These are phyloP conservation scores for Dynastes tityus DNA, from an alignment of 2,888 invertebrate genomes.

Conservation along the genomic window DNA sequence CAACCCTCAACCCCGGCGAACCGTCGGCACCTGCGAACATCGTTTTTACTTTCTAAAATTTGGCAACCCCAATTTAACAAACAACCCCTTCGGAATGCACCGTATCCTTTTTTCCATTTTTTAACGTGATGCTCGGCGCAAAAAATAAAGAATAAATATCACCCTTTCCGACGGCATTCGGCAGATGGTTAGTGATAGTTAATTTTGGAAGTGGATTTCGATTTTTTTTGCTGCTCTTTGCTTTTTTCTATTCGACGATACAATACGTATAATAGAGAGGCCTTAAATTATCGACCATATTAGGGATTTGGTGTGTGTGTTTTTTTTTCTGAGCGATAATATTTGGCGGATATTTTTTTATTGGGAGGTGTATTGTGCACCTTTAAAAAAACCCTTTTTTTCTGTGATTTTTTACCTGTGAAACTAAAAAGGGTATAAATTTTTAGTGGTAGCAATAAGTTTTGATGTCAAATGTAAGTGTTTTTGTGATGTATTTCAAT, in stretches of 20 bases:
- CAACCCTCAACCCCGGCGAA: conserved; percentile 55
- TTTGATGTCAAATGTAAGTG: conserved; percentile 8
- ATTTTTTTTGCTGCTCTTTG: conserved; percentile 17
- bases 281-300: conserved; percentile 22
- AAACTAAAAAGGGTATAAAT: conserved; percentile 8
- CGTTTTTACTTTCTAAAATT: conserved; percentile 60
- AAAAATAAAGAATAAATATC: conserved; percentile 49
- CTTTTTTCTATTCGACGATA: background rate
- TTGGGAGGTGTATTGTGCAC: conserved; percentile 3
- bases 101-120: conserved; percentile 54
- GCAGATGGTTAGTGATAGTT: conserved; percentile 57
- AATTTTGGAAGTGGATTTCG: conserved; percentile 16
- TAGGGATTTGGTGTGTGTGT: conserved; percentile 11
- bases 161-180: conserved; percentile 48
- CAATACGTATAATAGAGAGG: background rate
- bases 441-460: background rate
- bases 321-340: background rate
- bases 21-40: conserved; percentile 59
- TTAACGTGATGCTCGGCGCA: conserved; percentile 49
- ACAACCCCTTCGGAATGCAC: conserved; percentile 38
- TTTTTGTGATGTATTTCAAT: background rate
- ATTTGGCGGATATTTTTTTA: conserved; percentile 27
- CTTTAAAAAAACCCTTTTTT: conserved; percentile 18
- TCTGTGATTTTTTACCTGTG: conserved; percentile 36
- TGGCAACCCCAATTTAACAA: conserved; percentile 55